Evolutionary conservation across 2,797 vertebrate genomes (phyloP).

Genomic region (Poecilia velifera): DNA sequence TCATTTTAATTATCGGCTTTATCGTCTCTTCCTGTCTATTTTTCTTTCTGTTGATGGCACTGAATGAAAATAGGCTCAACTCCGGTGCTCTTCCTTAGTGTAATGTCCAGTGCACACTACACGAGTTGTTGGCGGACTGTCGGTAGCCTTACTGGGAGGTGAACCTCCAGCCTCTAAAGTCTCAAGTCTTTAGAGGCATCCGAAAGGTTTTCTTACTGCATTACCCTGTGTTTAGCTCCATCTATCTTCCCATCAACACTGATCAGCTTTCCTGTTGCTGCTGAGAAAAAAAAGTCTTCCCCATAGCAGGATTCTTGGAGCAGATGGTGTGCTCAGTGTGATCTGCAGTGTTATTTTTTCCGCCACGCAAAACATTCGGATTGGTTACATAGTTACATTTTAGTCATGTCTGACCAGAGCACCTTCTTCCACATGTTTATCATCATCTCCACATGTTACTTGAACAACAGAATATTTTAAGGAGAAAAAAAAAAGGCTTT

Average conservation of each 20-base stretch:
- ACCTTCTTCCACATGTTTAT: not conserved
- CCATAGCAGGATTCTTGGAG: not conserved
- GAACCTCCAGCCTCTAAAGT: not conserved
- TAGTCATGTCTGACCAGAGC: not conserved
- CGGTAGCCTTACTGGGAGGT: not conserved
- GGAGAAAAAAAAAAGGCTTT: not conserved
- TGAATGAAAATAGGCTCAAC: no score
- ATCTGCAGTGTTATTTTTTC: conserved; percentile 1
- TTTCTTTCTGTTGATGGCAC: no score
- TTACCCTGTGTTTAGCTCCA: not conserved
- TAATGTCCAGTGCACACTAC: no score
- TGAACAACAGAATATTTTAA: not conserved
- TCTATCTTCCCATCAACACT: not conserved
- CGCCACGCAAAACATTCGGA: not conserved
- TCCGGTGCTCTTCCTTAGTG: no score
- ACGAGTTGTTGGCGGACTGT: no score
- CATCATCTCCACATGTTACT: not conserved
- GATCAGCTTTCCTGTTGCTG: not conserved
- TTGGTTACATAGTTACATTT: not conserved
- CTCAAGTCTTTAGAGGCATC: not conserved
- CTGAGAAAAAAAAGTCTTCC: not conserved
- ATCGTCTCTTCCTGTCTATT: no score
- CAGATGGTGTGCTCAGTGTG: not conserved
- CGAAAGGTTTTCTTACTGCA: not conserved
- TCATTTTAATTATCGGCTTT: no score